Base-by-base conservation (phyloP, 2,888 invertebrate species). In the Amblyjoppa fuscipennis region DNA sequence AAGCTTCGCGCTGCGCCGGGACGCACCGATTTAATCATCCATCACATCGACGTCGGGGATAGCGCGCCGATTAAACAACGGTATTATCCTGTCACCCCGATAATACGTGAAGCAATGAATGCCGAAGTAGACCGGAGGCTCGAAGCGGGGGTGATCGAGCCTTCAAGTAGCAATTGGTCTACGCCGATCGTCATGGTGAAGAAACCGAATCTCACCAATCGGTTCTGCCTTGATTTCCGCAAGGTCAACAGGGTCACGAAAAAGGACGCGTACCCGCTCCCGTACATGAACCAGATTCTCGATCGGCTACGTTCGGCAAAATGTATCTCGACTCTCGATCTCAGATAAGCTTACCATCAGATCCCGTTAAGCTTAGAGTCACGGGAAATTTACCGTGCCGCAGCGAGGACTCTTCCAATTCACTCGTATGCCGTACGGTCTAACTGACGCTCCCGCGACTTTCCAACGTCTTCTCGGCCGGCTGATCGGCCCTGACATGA, bases 391-490 rank as follows among this genome's bases (percentile, higher is more conserved):
- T 73, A 89, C 89, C 0, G 89, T 92, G 11, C 91, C 91, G 0
- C 81, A 82, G 16, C 59, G 88, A 3, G 91, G 91, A 1, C 81
- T 89, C 70, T 91, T 83, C 45, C 88, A 92, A 31, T 93, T 92
- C 70, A 83, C 71, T 11, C 81, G 88, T 1, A 87, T 91, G 88
- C 91, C 91, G 0, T 91, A 92, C 61, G 81, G 91, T 78, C 73
- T 90, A 83, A 81, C 87, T 82, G 64, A 89, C 61, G 88, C 89
- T 2, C 89, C 91, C 0, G 90, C 90, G 0, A 91, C 91, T 0
- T 92, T 88, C 74, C 91, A 91, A 76, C 45, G 91, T 0, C 68
- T 91, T 7, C 86, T 93, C 20, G 91, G 92, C 45, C 56, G 56
- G 5, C 77, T 92, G 3, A 77, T 91, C 0, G 89, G 89, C 0